Percentiles rank a stretch among this genome's conserved stretches.
These are phyloP conservation scores for Babyrousa celebensis DNA, from an alignment of 2,797 vertebrate species.

Conservation along the genomic window DNA sequence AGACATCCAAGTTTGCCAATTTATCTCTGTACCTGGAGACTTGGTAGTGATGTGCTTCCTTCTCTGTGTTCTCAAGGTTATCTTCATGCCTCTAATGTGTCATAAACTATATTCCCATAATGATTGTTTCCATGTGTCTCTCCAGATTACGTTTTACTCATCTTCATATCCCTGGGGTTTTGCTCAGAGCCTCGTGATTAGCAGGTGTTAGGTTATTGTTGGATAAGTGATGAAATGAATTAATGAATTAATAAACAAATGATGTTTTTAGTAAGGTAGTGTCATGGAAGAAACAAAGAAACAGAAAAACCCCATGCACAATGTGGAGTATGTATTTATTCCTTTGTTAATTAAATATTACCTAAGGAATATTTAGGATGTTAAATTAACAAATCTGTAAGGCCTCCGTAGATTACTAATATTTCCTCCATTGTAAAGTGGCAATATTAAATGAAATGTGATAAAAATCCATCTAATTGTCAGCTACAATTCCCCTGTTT, in stretches of 20 bases:
- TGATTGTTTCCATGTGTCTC: not conserved
- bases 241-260: not conserved
- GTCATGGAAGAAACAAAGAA: not conserved
- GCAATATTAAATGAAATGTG: not conserved
- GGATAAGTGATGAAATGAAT: constrained; percentile 11
- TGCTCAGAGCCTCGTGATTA: not conserved
- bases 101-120: not conserved
- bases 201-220: not conserved
- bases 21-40: not conserved
- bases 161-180: not conserved
- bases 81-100: not conserved
- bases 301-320: not conserved
- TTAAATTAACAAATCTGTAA: not conserved
- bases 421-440: not conserved
- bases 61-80: not conserved
- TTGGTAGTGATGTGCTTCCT: not conserved
- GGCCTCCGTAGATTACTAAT: not conserved
- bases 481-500: not conserved
- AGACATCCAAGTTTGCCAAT: fast-evolving
- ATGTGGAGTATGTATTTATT: not conserved
- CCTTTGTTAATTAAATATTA: constrained; percentile 20
- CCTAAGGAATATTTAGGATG: not conserved
- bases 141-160: not conserved
- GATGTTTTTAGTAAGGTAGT: not conserved
- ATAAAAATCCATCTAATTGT: not conserved